Evolutionary conservation across 2,888 invertebrate genomes (phyloP), one percentile per base, ranked within the genome.

Genomic region (Dryobota labecula): DNA sequence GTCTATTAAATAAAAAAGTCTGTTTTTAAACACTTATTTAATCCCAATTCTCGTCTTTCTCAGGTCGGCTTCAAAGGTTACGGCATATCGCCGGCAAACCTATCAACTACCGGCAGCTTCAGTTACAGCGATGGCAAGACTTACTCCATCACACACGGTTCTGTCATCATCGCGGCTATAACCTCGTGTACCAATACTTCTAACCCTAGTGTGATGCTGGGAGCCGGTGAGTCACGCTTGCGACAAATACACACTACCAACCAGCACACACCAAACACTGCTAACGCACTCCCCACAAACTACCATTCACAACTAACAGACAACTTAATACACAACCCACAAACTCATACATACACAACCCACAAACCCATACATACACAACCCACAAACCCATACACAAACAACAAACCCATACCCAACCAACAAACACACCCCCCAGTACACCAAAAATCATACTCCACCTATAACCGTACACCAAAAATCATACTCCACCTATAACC

Each of bases 111-210:
- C 3, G 98, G 97, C 0, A 97, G 97, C 84, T 98, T 99, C 93
- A 97, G 97, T 68, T 98, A 95, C 96, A 95, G 95, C 75, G 98
- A 99, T 87, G 98, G 98, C 9, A 96, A 97, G 80, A 85, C 88
- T 76, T 99, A 99, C 93, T 96, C 95, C 53, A 96, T 99, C 79
- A 96, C 95, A 0, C 99, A 99, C 92, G 99, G 99, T 4, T 98
- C 99, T 2, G 99, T 99, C 30, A 98, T 99, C 70, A 99, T 99
- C 82, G 99, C 99, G 0, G 99, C 99, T 66, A 99, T 99, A 86
- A 99, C 99, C 1, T 99, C 99, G 36, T 99, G 99, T 93, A 99
- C 99, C 67, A 99, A 99, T 91, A 99, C 99, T 0, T 98, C 98
- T 86, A 99, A 99, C 92, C 99, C 99, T 0, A 99, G 99, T 83